Evolutionary conservation across 2,888 invertebrate genomes (phyloP).

Genomic region (Acleris cristana): DNA sequence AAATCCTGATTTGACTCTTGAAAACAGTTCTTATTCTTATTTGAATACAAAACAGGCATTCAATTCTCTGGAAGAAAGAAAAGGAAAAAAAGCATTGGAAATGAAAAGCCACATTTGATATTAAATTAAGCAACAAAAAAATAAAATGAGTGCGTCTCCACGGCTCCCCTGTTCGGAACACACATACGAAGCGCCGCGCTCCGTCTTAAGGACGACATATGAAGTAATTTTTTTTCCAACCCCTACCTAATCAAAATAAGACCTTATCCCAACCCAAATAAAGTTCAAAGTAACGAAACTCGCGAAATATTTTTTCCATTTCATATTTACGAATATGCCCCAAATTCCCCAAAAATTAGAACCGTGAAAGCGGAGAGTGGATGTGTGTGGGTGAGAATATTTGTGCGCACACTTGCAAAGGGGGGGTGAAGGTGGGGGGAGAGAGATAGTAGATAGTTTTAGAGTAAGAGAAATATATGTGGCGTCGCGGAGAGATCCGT

Average conservation of each 20-base stretch:
- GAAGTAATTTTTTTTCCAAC: constrained; percentile 83
- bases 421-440: constrained; percentile 47
- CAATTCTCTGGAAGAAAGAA: too few relatives aligned
- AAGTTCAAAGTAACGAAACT: constrained; percentile 53
- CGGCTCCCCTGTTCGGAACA: constrained; percentile 60
- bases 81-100: too few relatives aligned
- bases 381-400: constrained; percentile 64
- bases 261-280: constrained; percentile 53
- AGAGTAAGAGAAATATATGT: constrained; percentile 75
- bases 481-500: constrained; percentile 54
- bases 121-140: background rate
- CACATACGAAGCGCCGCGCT: constrained; percentile 82
- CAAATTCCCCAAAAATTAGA: constrained; percentile 85
- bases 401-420: constrained; percentile 58
- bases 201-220: constrained; percentile 85
- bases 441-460: constrained; percentile 79
- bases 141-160: constrained; percentile 54
- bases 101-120: too few relatives aligned
- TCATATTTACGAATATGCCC: constrained; percentile 85
- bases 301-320: constrained; percentile 84
- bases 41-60: too few relatives aligned
- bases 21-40: too few relatives aligned
- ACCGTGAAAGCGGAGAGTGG: constrained; percentile 79
- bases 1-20: too few relatives aligned
- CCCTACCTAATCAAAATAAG: constrained; percentile 50